phyloP scores from a whole-genome alignment of 2,797 vertebrate genomes.

The Sphenopsis melanotis region DNA sequence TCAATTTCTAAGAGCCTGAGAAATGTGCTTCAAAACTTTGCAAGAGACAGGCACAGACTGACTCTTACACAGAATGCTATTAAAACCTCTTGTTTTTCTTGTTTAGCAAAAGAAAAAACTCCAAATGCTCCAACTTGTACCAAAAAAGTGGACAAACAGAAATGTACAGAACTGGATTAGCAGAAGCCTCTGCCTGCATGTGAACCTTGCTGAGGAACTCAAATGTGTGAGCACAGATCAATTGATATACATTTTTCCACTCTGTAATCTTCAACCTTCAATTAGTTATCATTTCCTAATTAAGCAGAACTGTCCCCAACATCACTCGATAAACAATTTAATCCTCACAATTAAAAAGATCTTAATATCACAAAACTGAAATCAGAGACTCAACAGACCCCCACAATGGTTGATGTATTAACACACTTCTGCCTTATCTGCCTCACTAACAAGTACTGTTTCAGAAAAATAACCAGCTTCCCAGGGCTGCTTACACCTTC shows the following conservation, averaged over 20 bases:
- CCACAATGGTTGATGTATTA: background rate
- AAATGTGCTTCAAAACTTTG: background rate
- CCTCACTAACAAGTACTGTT: background rate
- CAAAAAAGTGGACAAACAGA: background rate
- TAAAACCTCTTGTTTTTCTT: background rate
- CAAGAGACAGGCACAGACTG: background rate
- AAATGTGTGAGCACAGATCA: background rate
- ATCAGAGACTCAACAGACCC: background rate
- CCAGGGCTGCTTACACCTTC: background rate
- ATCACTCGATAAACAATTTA: background rate
- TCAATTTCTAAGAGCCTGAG: background rate
- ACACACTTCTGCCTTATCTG: background rate
- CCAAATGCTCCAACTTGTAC: background rate
- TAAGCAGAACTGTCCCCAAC: slow-evolving; percentile 14
- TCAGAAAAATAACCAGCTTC: background rate
- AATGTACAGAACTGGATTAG: background rate
- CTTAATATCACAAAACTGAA: background rate
- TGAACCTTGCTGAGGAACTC: background rate
- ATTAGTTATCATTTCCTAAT: background rate
- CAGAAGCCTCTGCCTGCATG: background rate
- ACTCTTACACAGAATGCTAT: background rate
- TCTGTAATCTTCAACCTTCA: background rate
- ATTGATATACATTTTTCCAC: background rate
- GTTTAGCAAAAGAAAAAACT: background rate
- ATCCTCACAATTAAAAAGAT: background rate